Evolutionary conservation across 2,113 vertebrate species (phyloP), one percentile per base, ranked within the genome.

Genomic region (Bagarius yarrelli): DNA sequence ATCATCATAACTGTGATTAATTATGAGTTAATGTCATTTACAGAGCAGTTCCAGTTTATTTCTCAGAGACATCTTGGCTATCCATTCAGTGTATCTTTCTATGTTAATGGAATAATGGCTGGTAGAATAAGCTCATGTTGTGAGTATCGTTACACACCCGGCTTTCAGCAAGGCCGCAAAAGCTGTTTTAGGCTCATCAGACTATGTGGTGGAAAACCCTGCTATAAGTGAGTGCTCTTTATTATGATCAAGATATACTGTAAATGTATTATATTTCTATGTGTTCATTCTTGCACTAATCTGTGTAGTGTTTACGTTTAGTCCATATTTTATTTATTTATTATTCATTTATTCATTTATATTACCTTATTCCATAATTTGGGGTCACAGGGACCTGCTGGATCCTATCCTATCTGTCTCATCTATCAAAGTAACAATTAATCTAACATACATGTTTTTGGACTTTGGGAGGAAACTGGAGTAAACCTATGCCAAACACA

Each of bases 51-150:
- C 85, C 89, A 92, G 78, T 94, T 94, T 64, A 75, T 89, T 60
- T 95, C 94, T 34, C 91, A 90, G 84, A 91, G 94, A 63, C 93
- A 94, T 82, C 79, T 87, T 82, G 90, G 93, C 19, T 93, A 84
- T 64, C 94, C 93, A 18, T 95, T 95, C 90, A 94, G 93, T 2
- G 89, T 86, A 16, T 88, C 90, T 12, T 64, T 95, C 70, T 94
- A 90, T 19, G 87, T 93, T 15, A 93, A 93, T 16, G 90, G 93
- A 69, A 86, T 94, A 23, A 87, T 89, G 83, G 90, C 79, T 23
- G 89, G 91, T 57, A 87, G 91, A 55, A 91, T 95, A 86, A 94
- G 93, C 69, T 92, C 92, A 32, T 95, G 94, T 89, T 94, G 94
- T 21, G 93, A 95, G 83, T 94, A 94, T 86, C 90, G 93, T 80